phyloP scores from a whole-genome alignment of 2,113 vertebrate genomes.

The Nipponia nippon region DNA sequence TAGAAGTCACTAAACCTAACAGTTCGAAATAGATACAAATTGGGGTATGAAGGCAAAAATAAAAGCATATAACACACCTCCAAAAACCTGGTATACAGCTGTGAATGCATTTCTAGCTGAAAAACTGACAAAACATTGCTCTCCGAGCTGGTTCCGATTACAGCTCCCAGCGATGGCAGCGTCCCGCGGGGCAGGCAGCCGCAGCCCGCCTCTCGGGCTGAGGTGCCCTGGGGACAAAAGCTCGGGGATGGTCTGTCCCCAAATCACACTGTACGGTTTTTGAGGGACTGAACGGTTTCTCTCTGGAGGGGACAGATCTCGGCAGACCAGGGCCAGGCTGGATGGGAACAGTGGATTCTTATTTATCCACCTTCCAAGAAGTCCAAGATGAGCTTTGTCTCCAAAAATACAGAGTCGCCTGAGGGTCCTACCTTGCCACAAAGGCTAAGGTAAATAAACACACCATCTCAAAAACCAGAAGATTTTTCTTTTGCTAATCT shows the following conservation, averaged over 20 bases:
- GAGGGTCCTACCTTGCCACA: not conserved
- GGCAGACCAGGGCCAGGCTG: not conserved
- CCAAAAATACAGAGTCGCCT: not conserved
- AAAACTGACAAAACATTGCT: rapidly evolving
- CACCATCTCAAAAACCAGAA: not conserved
- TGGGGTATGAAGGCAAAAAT: not conserved
- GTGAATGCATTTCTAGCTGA: not conserved
- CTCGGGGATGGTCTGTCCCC: not conserved
- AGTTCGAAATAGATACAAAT: not conserved
- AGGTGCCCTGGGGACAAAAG: not conserved
- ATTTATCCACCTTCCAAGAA: not conserved
- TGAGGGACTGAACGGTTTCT: not conserved
- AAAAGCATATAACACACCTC: not conserved
- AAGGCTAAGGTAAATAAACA: not conserved
- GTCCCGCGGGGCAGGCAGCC: not conserved
- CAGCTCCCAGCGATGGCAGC: not conserved
- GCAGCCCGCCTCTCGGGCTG: rapidly evolving
- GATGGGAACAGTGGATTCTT: not conserved
- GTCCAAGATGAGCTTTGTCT: not conserved
- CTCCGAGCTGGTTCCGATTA: not conserved
- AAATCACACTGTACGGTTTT: rapidly evolving
- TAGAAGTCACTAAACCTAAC: not conserved
- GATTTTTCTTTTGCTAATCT: not conserved
- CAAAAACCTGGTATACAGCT: not conserved
- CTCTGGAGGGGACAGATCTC: not conserved